Conservation (phyloP, 2,797 vertebrate genomes). For the Acanthornis magna region DNA sequence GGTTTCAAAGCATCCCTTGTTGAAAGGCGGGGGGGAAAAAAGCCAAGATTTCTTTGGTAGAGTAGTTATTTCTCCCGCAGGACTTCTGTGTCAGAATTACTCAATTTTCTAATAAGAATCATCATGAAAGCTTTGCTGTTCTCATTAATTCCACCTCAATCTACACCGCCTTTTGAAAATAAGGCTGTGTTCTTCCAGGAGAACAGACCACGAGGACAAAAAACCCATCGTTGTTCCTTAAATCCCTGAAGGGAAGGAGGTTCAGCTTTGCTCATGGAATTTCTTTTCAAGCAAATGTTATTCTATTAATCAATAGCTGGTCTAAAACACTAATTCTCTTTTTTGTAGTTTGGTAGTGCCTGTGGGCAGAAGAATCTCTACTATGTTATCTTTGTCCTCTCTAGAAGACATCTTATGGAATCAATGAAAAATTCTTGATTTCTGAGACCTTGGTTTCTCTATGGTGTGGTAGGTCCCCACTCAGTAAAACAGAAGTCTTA, state of each 20-base stretch:
- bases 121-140: constrained; percentile 1
- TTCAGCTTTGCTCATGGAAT: neutral
- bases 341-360: neutral
- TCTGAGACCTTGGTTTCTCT: neutral
- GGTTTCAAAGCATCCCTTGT: neutral
- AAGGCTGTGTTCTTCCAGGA: neutral
- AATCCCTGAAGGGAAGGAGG: neutral
- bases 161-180: neutral
- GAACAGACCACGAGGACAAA: neutral
- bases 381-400: neutral
- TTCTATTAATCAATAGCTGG: neutral
- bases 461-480: neutral
- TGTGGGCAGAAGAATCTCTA: neutral
- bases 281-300: neutral
- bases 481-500: neutral
- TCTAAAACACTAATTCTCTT: neutral
- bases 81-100: neutral
- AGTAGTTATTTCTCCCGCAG: neutral
- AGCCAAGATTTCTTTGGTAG: neutral
- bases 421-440: neutral
- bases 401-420: neutral
- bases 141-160: constrained; percentile 14
- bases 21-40: neutral
- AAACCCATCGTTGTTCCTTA: neutral
- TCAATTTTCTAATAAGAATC: constrained; percentile 34